These are phyloP conservation scores for Micronycteris hirsuta DNA, from an alignment of 2,113 vertebrate genomes.

Conservation along the genomic window DNA sequence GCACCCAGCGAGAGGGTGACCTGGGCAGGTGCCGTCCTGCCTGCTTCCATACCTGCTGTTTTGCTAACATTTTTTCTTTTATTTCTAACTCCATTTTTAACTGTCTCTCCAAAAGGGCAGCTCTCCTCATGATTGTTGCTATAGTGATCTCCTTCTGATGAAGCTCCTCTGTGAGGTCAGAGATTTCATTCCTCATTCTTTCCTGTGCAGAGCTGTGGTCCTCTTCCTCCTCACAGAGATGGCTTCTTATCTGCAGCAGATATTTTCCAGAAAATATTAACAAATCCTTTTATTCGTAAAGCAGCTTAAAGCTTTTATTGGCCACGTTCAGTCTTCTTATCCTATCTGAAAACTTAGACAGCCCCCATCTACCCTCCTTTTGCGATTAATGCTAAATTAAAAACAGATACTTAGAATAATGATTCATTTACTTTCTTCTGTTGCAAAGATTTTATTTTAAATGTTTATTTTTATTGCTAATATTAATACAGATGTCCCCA, in stretches of 20 bases:
- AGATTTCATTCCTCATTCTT: constrained; percentile 81
- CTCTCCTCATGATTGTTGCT: constrained; percentile 84
- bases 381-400: background rate
- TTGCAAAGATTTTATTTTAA: too few species aligned
- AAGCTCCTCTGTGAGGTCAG: constrained; percentile 81
- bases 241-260: constrained; percentile 79
- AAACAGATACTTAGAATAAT: background rate
- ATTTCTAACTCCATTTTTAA: constrained; percentile 83
- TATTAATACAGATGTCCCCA: too few species aligned
- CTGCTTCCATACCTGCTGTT: constrained; percentile 81
- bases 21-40: background rate
- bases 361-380: background rate
- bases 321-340: background rate
- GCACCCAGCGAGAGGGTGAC: background rate
- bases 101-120: constrained; percentile 82
- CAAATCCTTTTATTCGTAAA: constrained; percentile 19
- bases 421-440: background rate
- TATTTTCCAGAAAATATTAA: constrained; percentile 54
- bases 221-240: constrained; percentile 71
- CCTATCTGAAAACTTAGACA: background rate
- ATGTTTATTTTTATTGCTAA: too few species aligned
- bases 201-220: constrained; percentile 75
- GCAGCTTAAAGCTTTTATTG: background rate
- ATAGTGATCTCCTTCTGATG: constrained; percentile 85
- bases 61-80: constrained; percentile 80